Base-by-base conservation (phyloP, 2,797 vertebrate genomes). In the Menidia menidia region DNA sequence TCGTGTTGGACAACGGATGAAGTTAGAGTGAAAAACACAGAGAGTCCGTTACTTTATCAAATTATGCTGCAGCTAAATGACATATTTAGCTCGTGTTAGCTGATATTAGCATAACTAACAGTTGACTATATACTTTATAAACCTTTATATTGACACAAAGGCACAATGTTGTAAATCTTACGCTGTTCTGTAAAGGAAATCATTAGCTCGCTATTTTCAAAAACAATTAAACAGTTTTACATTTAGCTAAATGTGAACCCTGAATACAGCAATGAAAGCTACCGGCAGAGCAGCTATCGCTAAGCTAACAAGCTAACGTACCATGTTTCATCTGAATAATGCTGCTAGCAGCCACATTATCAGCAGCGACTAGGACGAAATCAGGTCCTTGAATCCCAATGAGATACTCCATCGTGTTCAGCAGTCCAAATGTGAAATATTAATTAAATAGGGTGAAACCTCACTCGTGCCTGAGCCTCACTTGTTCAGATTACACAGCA, bases 251-350 rank as follows among this genome's bases (percentile, higher is more conserved):
- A 53, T 2, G 43, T 33, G 0, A 61, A 41, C 5, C 55, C 8
- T 35, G 6, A 71, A 32, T 31, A 16, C 33, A 6, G 25, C 59
- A 55, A 0, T 56, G 48, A 1, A 19, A 43, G 15, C 8, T 35
- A 50, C 69, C 57, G 66, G 64, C 50, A 77, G 48, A 60, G 1
- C 15, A 42, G 88, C 88, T 88, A 87, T 77, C 0, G 74, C 78
- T 84, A 87, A 82, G 87, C 83, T 88, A 91, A 86, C 35, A 80
- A 83, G 64, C 67, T 79, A 82, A 78, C 89, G 78, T 87, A 99
- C 98, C 98, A 64, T 97, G 95, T 93, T 99, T 99, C 97, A 98
- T 97, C 92, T 97, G 94, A 77, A 99, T 93, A 78, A 99, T 97
- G 89, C 94, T 98, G 93, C 92, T 95, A 53, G 96, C 96, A 19